Percentiles rank a stretch among this genome's conserved stretches.
phyloP scores from a whole-genome alignment of 2,888 invertebrate genomes.

The Diachrysia chrysitis region DNA sequence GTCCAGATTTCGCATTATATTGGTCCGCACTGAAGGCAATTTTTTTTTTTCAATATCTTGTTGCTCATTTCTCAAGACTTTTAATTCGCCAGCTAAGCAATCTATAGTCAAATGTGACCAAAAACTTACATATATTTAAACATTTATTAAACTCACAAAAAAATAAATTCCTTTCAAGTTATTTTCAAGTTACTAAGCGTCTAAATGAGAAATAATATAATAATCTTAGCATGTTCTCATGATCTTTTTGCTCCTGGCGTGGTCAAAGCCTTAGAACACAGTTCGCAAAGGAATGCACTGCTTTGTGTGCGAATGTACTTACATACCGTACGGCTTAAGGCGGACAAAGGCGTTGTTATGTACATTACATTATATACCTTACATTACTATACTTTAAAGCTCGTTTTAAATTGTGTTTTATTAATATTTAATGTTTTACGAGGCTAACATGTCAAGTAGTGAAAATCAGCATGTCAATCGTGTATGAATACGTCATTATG shows the following conservation, averaged over 20 bases:
- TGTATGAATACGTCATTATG: neutral
- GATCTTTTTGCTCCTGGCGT: neutral
- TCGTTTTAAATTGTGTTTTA: neutral
- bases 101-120: no score
- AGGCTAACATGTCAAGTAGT: neutral
- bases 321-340: neutral
- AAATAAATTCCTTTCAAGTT: no score
- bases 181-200: no score
- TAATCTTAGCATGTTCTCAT: neutral
- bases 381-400: neutral
- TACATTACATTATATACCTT: neutral
- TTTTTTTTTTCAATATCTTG: no score
- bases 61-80: no score
- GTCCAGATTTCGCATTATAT: no score
- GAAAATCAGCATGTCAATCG: no score
- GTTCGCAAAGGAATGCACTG: neutral
- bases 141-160: no score
- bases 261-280: neutral
- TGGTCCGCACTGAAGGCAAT: no score
- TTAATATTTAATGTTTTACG: conserved; percentile 1
- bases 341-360: neutral
- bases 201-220: neutral
- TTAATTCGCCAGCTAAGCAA: no score
- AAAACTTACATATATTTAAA: no score
- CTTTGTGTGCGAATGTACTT: conserved; percentile 1